Evolutionary conservation across 2,797 vertebrate species (phyloP).

Genomic region (Antennarius maculatus): DNA sequence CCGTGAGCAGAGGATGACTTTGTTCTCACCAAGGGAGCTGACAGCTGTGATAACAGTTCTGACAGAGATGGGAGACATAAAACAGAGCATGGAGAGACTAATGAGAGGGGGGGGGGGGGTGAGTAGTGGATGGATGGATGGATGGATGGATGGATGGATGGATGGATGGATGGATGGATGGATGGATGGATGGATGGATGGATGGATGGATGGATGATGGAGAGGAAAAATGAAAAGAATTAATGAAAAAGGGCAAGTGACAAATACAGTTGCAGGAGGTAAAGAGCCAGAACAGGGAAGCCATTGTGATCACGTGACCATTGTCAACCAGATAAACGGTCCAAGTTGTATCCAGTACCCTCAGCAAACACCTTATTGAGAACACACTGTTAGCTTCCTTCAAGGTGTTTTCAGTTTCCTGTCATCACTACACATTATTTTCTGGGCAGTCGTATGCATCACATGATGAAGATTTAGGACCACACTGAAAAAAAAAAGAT

Average conservation of each 20-base stretch:
- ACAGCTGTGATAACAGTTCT: conserved; percentile 83
- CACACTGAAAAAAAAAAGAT: too few relatives aligned
- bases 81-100: conserved; percentile 75
- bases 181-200: background rate
- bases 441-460: background rate
- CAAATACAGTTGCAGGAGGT: conserved; percentile 52
- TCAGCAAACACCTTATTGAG: conserved; percentile 23
- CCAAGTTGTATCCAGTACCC: conserved; percentile 39
- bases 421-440: conserved; percentile 18
- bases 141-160: conserved; percentile 55
- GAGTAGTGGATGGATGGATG: conserved; percentile 46
- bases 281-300: conserved; percentile 50
- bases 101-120: conserved; percentile 67
- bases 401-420: conserved; percentile 22
- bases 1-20: conserved; percentile 81
- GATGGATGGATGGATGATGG: conserved; percentile 29
- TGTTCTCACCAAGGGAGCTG: conserved; percentile 82
- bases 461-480: too few relatives aligned
- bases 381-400: conserved; percentile 33
- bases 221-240: conserved; percentile 21
- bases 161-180: background rate
- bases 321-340: conserved; percentile 36
- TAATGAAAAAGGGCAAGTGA: conserved; percentile 42
- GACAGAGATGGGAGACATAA: conserved; percentile 80
- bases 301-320: conserved; percentile 48